Evolutionary conservation across 1,140 invertebrate species (phyloP), one percentile per base, ranked within the genome.

Genomic region (Pogonognathellus flavescens): DNA sequence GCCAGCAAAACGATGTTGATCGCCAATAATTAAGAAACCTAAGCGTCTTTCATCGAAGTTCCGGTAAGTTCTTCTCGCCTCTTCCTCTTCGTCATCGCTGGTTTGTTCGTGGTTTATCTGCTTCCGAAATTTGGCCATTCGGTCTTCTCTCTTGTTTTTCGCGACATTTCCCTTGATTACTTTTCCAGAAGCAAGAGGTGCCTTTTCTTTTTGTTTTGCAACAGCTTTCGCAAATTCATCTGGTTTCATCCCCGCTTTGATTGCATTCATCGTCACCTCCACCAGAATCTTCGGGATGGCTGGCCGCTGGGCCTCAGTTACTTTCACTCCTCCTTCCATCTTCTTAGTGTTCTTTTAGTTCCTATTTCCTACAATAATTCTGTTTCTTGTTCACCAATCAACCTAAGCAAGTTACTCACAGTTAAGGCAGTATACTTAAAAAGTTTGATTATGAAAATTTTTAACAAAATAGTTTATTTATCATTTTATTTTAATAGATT

Each of bases 1-100:
- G 8, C 55, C 84, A n/a, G 31, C 70, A 72, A 88, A 87, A 25
- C 86, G 55, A 72, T 88, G 88, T 49, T 88, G 88, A 62, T 86
- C 86, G n/a, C 85, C 86, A 53, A 86, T 83, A 25, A 88, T n/a
- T 0, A 88, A 57, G 57, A 88, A 86, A 16, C 83, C 88, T 25
- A 87, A 53, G 14, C 88, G 80, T 20, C 88, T 57, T 57, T 87
- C 86, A 22, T 86, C 86, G 18, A 84, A 85, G 18, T 86, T 76
- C 22, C 86, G 41, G 59, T 88, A 85, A 41, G 55, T 66, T 11
- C 53, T 41, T 80, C n/a, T 59, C 9, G 25, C 18, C 16, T 84
- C 53, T 80, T 84, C 84, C 0, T 80, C 53, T 7, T 59, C 72
- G 6, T 52, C 18, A 16, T 80, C 66, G 8, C 14, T 25, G 16